Evolutionary conservation across 2,113 vertebrate genomes (phyloP), one percentile per base, ranked within the genome.

Genomic region (Pardalotus punctatus): DNA sequence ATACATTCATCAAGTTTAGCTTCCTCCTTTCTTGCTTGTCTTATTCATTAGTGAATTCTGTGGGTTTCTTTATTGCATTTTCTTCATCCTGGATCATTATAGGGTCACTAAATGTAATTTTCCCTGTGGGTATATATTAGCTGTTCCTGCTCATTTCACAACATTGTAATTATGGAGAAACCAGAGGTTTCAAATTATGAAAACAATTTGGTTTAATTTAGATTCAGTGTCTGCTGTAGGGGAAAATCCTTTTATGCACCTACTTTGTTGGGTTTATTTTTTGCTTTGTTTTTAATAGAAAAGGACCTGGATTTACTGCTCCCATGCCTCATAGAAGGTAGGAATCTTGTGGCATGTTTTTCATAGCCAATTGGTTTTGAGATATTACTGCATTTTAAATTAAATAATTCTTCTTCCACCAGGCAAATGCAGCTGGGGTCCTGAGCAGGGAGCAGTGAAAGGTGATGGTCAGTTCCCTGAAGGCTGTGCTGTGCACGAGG

Each of bases 101-200:
- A 79, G 69, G 90, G 74, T 93, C 86, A 84, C 78, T 95, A 88
- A 86, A 95, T 78, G 47, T 80, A 94, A 58, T 96, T 96, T 96
- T 95, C 69, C 88, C 90, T 38, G 36, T 91, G 84, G 92, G 65
- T 60, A 76, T 86, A 51, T 64, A 51, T 88, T 83, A 83, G n/a
- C 90, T 91, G 79, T 73, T 97, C 79, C 76, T 80, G 69, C 56
- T 96, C 87, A 53, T 96, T 97, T 97, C 72, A 88, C 92, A 90
- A 24, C 47, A 47, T 43, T 8, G 10, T 93, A 91, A 95, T 96
- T 96, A 96, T 31, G 81, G 66, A 92, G 58, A 89, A 95, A 94
- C 31, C 64, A 97, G 93, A 93, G 74, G 69, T 17, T 94, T 79
- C 54, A 86, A 81, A 94, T 94, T 82, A 87, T 72, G 43, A 80